These are phyloP conservation scores for Chionomys nivalis DNA, from an alignment of 2,113 vertebrate species.

Conservation along the genomic window DNA sequence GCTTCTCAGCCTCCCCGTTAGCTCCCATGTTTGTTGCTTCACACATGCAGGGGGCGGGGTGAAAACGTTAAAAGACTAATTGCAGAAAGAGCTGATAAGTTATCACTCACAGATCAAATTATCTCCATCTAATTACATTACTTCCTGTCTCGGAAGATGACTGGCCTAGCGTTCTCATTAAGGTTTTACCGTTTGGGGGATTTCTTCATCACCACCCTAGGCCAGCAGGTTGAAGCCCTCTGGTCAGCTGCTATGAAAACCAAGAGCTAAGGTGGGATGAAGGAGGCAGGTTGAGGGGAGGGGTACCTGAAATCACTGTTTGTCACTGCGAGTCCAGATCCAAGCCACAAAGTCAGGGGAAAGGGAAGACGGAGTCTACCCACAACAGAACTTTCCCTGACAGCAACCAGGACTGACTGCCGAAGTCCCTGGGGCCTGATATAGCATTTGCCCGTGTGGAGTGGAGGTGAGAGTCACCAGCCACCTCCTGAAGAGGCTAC, in stretches of 20 bases:
- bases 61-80: slow-evolving; percentile 13
- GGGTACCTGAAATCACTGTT: neutral
- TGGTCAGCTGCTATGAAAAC: neutral
- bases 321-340: neutral
- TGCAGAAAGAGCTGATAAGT: neutral
- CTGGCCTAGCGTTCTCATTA: neutral
- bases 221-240: neutral
- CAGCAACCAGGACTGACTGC: slow-evolving; percentile 61
- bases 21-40: neutral
- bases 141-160: neutral
- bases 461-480: neutral
- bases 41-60: neutral
- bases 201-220: neutral
- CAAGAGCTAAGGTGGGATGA: neutral
- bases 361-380: neutral
- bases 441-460: neutral
- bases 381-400: slow-evolving; percentile 64
- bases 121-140: neutral
- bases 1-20: neutral
- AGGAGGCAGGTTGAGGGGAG: neutral
- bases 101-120: neutral
- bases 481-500: neutral
- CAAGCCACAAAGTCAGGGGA: neutral
- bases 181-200: neutral
- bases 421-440: slow-evolving; percentile 1